These are phyloP conservation scores for Pseudocheirus occidentalis DNA, from an alignment of 2,797 vertebrate genomes.

Conservation along the genomic window DNA sequence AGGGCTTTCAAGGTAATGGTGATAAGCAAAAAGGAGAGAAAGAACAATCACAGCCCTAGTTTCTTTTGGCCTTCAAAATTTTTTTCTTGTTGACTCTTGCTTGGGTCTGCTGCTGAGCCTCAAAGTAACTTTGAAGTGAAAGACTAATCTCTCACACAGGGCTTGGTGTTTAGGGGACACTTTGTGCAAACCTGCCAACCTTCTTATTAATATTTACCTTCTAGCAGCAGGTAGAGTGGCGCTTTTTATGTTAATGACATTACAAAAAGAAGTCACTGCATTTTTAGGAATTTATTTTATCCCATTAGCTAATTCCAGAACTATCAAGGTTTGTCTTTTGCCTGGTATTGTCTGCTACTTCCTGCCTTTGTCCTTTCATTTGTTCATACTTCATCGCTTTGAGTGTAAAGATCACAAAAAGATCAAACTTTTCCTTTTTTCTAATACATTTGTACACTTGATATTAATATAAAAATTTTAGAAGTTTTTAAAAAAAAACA, in stretches of 20 bases:
- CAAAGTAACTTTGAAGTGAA: neutral
- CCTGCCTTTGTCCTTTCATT: slow-evolving; percentile 27
- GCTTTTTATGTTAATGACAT: neutral
- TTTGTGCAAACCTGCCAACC: neutral
- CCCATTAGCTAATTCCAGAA: slow-evolving; percentile 8
- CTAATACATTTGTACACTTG: neutral
- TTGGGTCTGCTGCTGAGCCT: neutral
- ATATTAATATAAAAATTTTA: neutral
- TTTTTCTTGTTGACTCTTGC: neutral
- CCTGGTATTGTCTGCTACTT: neutral
- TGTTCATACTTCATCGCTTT: neutral
- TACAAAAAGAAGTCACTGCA: neutral
- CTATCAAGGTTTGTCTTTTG: slow-evolving; percentile 49
- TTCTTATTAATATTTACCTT: slow-evolving; percentile 4
- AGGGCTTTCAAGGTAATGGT: slow-evolving; percentile 92
- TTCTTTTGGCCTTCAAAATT: too few species aligned
- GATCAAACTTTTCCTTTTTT: neutral
- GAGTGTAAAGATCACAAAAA: neutral
- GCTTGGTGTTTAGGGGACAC: neutral
- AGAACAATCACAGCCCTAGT: neutral
- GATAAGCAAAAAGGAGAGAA: neutral
- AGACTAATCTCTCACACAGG: neutral
- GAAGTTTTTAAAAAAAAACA: neutral
- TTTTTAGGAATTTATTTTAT: slow-evolving; percentile 20
- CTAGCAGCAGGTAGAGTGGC: neutral